Base-by-base conservation (phyloP, 2,113 vertebrate genomes). In the Syrmaticus mikado region DNA sequence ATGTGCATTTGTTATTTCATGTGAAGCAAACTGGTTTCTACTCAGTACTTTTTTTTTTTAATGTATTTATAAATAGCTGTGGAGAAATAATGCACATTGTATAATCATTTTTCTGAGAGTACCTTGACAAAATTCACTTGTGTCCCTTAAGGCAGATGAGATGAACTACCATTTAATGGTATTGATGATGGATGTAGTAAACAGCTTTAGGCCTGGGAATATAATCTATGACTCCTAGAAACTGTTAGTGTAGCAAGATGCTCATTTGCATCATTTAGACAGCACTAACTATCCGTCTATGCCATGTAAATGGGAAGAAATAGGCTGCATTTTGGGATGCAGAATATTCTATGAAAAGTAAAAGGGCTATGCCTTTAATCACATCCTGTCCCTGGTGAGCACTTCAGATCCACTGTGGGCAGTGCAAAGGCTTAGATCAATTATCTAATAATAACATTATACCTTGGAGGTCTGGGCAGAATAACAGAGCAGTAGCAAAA, bases 211-310 rank as follows among this genome's bases (percentile, higher is more conserved):
- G 83, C 62, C 75, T 89, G 70, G 82, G 82, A 96, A 89, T 78
- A 85, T 89, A 96, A 94, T 89, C 96, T 96, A 81, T 88, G 94
- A 75, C 82, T 93, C 82, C 74, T 87, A 89, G 68, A 93, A 90
- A 90, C 79, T 76, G 96, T 62, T 88, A 95, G 87, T 41, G 84
- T 76, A 73, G 77, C 77, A 92, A 93, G 68, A 68, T 94, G 65
- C 91, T 97, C 85, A 96, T 95, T 92, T 97, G 71, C 84, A 96
- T 86, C 89, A 81, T 96, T 94, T 89, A 91, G 72, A 87, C 82
- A 83, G 61, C 68, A 66, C 66, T 80, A 81, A 82, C 91, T 96
- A 94, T 96, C 90, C 82, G 92, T 97, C 96, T 93, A 64, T 85
- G 87, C 79, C 92, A 95, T 77, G 89, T 77, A 95, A 97, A 97